Evolutionary conservation across 1,140 invertebrate genomes (phyloP).

Genomic region (Ceratina calcarata): DNA sequence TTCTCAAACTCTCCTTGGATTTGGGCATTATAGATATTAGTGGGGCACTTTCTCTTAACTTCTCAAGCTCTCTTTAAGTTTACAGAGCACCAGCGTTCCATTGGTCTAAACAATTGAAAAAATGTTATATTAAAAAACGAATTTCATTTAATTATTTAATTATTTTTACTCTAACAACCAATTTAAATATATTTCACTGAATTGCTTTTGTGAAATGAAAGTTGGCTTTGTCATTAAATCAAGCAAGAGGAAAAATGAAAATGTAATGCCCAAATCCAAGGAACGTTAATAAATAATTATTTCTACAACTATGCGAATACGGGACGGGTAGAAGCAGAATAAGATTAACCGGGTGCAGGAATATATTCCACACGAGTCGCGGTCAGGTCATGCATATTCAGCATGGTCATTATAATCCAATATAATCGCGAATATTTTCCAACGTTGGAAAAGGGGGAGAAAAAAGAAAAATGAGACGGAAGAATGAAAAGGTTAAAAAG

Average conservation of each 20-base stretch:
- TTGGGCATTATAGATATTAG: too few species aligned
- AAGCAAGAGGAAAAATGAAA: neutral
- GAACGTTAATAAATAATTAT: constrained; percentile 35
- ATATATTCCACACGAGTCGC: constrained; percentile 13
- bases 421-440: constrained; percentile 43
- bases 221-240: neutral
- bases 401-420: constrained; percentile 38
- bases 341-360: neutral
- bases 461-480: neutral
- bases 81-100: too few species aligned
- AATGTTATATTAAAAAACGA: too few species aligned
- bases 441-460: neutral
- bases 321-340: neutral
- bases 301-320: neutral
- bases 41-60: too few species aligned
- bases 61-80: too few species aligned
- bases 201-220: too few species aligned
- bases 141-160: too few species aligned
- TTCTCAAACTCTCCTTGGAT: too few species aligned
- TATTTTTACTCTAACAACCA: too few species aligned
- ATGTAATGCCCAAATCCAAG: neutral
- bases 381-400: constrained; percentile 36
- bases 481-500: neutral
- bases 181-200: too few species aligned
- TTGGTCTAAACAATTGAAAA: too few species aligned